phyloP scores from a whole-genome alignment of 2,113 vertebrate genomes.

The Amphilophus citrinellus region DNA sequence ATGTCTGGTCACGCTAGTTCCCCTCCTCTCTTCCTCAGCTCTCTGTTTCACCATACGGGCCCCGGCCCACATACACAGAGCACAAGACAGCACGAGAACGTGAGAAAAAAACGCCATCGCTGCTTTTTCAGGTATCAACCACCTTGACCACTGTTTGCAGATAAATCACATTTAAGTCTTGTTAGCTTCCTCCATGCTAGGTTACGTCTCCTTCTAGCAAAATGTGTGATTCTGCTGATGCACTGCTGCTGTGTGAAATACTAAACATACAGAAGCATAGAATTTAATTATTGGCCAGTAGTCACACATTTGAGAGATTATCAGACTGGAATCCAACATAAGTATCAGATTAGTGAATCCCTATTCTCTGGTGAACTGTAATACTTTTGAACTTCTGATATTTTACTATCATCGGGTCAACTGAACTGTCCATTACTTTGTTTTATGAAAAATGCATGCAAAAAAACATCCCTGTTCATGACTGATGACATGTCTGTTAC shows the following conservation, averaged over 20 bases:
- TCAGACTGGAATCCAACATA: not conserved
- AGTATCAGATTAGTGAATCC: not conserved
- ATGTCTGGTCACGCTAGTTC: no score
- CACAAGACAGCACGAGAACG: not conserved
- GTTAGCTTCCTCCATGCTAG: rapidly evolving
- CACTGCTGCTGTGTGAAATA: not conserved
- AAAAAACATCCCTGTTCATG: not conserved
- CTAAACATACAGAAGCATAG: not conserved
- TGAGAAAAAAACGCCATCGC: not conserved
- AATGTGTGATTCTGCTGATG: not conserved
- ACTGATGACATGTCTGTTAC: not conserved
- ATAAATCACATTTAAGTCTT: not conserved
- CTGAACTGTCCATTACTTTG: not conserved
- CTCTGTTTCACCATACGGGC: not conserved
- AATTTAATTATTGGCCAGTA: not conserved
- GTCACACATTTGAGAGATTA: not conserved
- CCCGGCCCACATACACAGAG: rapidly evolving
- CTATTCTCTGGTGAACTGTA: not conserved
- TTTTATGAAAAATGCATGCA: not conserved
- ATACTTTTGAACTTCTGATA: not conserved
- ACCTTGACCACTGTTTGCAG: rapidly evolving
- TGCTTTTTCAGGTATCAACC: not conserved
- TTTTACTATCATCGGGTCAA: not conserved
- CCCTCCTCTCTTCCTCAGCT: no score
- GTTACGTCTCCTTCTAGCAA: not conserved